Base-by-base conservation (phyloP, 2,888 invertebrate species). In the Pheosia gnoma region DNA sequence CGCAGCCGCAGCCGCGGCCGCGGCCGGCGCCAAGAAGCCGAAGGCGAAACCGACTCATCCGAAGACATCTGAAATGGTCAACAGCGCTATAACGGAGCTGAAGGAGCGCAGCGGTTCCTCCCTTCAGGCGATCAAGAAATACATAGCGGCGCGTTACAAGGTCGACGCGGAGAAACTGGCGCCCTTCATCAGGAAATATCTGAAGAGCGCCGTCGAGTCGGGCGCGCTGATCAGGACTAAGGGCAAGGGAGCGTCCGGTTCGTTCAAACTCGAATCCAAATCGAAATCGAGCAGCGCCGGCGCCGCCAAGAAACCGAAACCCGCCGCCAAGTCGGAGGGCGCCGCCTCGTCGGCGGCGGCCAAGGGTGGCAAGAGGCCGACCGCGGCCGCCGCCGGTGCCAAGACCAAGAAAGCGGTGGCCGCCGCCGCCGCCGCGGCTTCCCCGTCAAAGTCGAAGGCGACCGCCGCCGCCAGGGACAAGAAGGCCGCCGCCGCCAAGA, bases 81-180 rank as follows among this genome's bases (percentile, higher is more conserved):
- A 89, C 70, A 87, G 84, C 45, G 95, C 96, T 3, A 91, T 95
- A 57, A 87, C 84, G 65, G 82, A 85, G 60, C 78, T 95, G 58
- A 94, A 94, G 74, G 94, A 95, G 74, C 91, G 94, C 41, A 93
- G 93, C 59, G 96, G 96, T 41, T 95, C 95, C 0, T 95, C 95
- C 0, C 77, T 85, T 67, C 91, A 83, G 79, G 90, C 90, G 3
- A 95, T 96, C 80, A 96, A 95, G 80, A 96, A 96, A 77, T 96
- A 95, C 81, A 94, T 96, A 58, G 84, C 91, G 9, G 86, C 91
- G 38, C 94, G 93, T 62, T 95, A 95, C 90, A 94, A 94, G 64
- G 88, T 95, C 6, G 95, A 95, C 77, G 89, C 91, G 0, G 94
- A 94, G 63, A 95, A 95, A 74, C 78, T 94, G 56, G 89, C 94